Base-by-base conservation (phyloP, 1,140 invertebrate genomes). In the Stegodyphus dumicola region DNA sequence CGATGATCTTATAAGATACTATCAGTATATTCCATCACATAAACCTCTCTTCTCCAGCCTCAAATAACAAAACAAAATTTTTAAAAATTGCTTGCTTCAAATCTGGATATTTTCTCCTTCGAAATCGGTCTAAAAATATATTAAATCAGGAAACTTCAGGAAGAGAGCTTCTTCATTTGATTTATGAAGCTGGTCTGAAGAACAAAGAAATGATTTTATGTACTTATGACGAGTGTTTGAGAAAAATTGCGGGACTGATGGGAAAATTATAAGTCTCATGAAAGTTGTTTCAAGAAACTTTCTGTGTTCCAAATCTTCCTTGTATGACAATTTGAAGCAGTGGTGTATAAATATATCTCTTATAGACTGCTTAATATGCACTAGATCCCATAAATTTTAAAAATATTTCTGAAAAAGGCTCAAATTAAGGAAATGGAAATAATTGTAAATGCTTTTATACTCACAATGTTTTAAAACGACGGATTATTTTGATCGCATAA, bases 191-290 rank as follows among this genome's bases (percentile, higher is more conserved):
- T 70, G 33, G 48, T 33, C 56, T 60, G 79, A 74, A 81, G 79
- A 81, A 81, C 79, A 81, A 81, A 81, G 79, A 74, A 81, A 65
- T 81, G 79, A 73, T 81, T 81, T 81, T 66, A 81, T 81, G 79
- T 81, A 81, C 79, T 81, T 81, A 81, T 81, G 73, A 81, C 79
- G 79, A 81, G 79, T 66, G 67, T 81, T 81, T 73, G 33, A 81
- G 70, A 81, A 81, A 74, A 81, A 81, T 81, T 81, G 79, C 48
- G 33, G 48, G 54, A 81, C 73, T 81, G 79, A 81, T 81, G 79
- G 79, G 79, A 81, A 81, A 81, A 81, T 81, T 81, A 81, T 81
- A 81, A 81, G 79, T 70, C 70, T 64, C 79, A 81, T 65, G 79
- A 73, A 81, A 70, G 18, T 56, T 11, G 54, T 64, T 81, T 81